A percentile compares a stretch with the other conserved stretches of the same genome.
Conservation (phyloP, 2,888 invertebrate species). For the Crossocerus cetratus region DNA sequence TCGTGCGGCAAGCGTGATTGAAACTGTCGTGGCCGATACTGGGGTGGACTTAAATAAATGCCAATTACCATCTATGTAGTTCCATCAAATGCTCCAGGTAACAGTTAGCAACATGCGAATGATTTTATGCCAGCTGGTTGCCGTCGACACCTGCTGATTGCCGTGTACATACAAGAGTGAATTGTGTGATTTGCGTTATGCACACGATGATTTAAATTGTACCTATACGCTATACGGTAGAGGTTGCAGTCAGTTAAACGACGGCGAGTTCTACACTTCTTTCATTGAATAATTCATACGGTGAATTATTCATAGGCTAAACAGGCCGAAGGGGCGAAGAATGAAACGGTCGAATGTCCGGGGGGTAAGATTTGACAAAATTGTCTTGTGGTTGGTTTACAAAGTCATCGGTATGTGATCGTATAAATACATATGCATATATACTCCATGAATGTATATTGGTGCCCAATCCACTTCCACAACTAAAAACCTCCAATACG, state of each 20-base stretch:
- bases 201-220: slow-evolving; percentile 13
- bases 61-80: too few species aligned
- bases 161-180: neutral
- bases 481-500: too few species aligned
- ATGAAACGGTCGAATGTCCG: slow-evolving; percentile 44
- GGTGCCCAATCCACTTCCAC: slow-evolving; percentile 32
- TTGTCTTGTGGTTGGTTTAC: slow-evolving; percentile 46
- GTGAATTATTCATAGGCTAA: slow-evolving; percentile 51
- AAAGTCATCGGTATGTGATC: slow-evolving; percentile 2
- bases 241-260: slow-evolving; percentile 36
- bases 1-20: slow-evolving; percentile 11
- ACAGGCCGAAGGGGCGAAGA: slow-evolving; percentile 34
- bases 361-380: slow-evolving; percentile 47
- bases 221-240: slow-evolving; percentile 35
- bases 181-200: slow-evolving; percentile 29
- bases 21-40: slow-evolving; percentile 17
- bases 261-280: slow-evolving; percentile 41
- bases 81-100: too few species aligned
- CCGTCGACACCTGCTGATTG: neutral
- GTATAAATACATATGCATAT: too few species aligned
- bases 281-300: slow-evolving; percentile 43
- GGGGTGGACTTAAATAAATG: slow-evolving; percentile 47
- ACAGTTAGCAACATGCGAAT: too few species aligned
- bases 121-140: too few species aligned
- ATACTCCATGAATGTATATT: too few species aligned